phyloP scores from a whole-genome alignment of 2,888 invertebrate genomes.

The Encarsia formosa region DNA sequence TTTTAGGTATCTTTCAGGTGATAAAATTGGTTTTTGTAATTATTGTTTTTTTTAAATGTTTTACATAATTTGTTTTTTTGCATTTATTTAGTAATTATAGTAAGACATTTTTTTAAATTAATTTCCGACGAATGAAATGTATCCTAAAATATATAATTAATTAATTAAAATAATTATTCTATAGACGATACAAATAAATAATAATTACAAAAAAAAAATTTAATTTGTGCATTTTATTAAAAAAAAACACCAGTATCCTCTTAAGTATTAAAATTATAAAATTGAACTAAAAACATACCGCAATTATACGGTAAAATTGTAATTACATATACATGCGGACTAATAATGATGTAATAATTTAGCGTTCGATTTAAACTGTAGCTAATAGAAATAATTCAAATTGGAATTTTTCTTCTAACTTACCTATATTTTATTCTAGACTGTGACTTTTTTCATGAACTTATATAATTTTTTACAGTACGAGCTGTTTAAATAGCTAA shows the following conservation, averaged over 20 bases:
- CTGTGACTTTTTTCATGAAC: conserved; percentile 5
- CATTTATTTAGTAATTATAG: too few species aligned
- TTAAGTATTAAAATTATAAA: conserved; percentile 19
- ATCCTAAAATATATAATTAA: too few species aligned
- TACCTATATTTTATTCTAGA: conserved; percentile 26
- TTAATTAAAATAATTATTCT: conserved; percentile 19
- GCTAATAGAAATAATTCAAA: conserved; percentile 28
- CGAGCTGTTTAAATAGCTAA: conserved; percentile 43
- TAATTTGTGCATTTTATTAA: not conserved
- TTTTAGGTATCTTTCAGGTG: too few species aligned
- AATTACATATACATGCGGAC: conserved; percentile 26
- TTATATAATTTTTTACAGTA: conserved; percentile 31
- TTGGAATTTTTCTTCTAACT: conserved; percentile 23
- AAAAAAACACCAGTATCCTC: conserved; percentile 5
- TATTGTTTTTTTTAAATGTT: too few species aligned
- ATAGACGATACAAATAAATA: not conserved
- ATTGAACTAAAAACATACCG: conserved; percentile 23
- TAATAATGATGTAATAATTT: conserved; percentile 40
- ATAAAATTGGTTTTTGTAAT: too few species aligned
- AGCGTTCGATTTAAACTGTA: conserved; percentile 31
- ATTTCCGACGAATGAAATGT: too few species aligned
- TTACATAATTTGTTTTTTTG: too few species aligned
- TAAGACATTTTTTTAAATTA: too few species aligned
- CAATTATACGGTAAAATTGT: conserved; percentile 32
- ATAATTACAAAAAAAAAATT: not conserved